Conservation (phyloP, 2,888 invertebrate genomes). For the Aleiodes alternator region DNA sequence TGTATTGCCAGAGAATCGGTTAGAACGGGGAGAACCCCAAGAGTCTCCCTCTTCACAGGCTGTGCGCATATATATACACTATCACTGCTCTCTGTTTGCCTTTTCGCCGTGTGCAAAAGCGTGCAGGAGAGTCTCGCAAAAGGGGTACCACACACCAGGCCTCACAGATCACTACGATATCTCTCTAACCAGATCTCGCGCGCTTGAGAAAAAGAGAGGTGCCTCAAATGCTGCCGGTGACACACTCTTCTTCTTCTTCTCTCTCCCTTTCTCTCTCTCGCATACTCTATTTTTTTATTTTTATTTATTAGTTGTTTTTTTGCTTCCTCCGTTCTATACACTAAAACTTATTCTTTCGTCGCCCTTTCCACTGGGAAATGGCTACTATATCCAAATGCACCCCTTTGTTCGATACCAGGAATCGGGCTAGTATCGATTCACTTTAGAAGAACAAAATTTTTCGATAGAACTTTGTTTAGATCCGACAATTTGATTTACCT, state of each 20-base stretch:
- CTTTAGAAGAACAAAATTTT: conserved; percentile 25
- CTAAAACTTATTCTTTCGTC: conserved; percentile 35
- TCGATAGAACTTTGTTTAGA: conserved; percentile 23
- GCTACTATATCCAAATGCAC: conserved; percentile 43
- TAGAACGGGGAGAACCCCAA: conserved; percentile 40
- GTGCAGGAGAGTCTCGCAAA: conserved; percentile 66
- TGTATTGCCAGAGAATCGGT: background rate
- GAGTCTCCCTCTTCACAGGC: conserved; percentile 36
- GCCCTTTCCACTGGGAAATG: conserved; percentile 44
- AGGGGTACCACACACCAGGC: conserved; percentile 75
- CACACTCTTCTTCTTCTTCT: conserved; percentile 49
- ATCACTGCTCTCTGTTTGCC: conserved; percentile 14
- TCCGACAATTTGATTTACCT: conserved; percentile 1
- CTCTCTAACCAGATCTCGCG: conserved; percentile 70
- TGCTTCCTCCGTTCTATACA: conserved; percentile 8
- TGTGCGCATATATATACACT: conserved; percentile 49
- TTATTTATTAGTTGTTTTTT: conserved; percentile 40
- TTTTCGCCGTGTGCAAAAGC: conserved; percentile 58
- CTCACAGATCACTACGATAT: conserved; percentile 75
- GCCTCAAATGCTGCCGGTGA: conserved; percentile 52
- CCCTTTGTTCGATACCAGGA: conserved; percentile 48
- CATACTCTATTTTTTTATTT: conserved; percentile 46
- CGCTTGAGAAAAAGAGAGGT: conserved; percentile 60
- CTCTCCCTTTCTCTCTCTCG: conserved; percentile 42
- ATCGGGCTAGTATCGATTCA: conserved; percentile 23